These are phyloP conservation scores for Xenopus laevis DNA, from an alignment of 2,113 vertebrate genomes.

Conservation along the genomic window DNA sequence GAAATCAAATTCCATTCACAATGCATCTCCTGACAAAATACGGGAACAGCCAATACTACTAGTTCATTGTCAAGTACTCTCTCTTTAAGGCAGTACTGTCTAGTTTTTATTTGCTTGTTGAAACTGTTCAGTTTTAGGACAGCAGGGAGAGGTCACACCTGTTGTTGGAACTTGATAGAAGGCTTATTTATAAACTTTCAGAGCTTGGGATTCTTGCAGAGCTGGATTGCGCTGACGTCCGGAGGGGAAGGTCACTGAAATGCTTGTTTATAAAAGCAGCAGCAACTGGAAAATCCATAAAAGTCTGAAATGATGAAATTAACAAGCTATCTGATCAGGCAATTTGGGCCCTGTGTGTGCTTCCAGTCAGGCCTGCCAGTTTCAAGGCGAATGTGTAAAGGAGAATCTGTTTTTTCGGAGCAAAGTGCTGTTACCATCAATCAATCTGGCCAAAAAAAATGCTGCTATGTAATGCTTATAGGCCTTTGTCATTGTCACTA, in stretches of 20 bases:
- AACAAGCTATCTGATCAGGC: constrained; percentile 77
- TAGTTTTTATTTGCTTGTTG: constrained; percentile 76
- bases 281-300: constrained; percentile 91
- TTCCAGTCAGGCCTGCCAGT: constrained; percentile 50
- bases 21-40: not conserved
- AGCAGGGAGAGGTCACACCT: constrained; percentile 94
- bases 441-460: constrained; percentile 3
- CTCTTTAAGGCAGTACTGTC: constrained; percentile 67
- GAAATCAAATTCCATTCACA: not conserved
- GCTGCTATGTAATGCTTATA: constrained; percentile 53
- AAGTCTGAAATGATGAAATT: constrained; percentile 89
- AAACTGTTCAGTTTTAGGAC: constrained; percentile 99
- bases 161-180: constrained; percentile 99
- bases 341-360: constrained; percentile 50
- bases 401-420: constrained; percentile 26
- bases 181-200: constrained; percentile 99
- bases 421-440: constrained; percentile 35
- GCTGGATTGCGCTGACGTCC: constrained; percentile 91
- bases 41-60: not conserved
- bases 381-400: constrained; percentile 32
- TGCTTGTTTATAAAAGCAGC: constrained; percentile 92
- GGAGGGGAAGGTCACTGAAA: constrained; percentile 86
- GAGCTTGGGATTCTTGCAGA: constrained; percentile 92
- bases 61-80: constrained; percentile 16
- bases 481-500: constrained; percentile 49